Base-by-base conservation (phyloP, 2,797 vertebrate species). In the Morelia viridis region DNA sequence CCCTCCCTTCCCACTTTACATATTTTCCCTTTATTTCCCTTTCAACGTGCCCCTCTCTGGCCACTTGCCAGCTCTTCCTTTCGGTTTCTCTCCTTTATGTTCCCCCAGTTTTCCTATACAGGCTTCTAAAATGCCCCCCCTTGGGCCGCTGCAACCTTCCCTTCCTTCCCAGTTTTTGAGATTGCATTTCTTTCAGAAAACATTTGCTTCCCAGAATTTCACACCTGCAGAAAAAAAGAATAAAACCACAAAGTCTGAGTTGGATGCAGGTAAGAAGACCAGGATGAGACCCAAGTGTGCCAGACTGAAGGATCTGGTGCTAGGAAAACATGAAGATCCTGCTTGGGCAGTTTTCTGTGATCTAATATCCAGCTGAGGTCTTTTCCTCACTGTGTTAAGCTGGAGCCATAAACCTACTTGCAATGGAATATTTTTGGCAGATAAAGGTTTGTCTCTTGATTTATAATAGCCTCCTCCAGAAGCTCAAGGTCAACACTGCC, bases 71-170 rank as follows among this genome's bases (percentile, higher is more conserved):
- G 7, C 12, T 1, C 13, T 84, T 19, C 2, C 24, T 46, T 64
- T 22, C 1, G 13, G 17, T 46, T 26, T 26, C 50, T 31, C 87
- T 88, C 61, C 13, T 28, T 17, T 19, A 65, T 87, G 19, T 58
- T 50, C 22, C 9, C 71, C 53, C 60, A 17, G 46, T 31, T 57
- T 22, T 41, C 89, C 91, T 31, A 94, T 95, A 94, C 96, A 85
- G 26, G 94, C 60, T 85, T 85, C 35, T 71, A 80, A 85, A 58
- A 68, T 17, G 2, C 61, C 26, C 58, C 11, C 26, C 56, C 46
- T 64, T 31, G 71, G 46, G 22, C 35, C 46, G 19, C 35, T 3
- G 1, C 19, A 24, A 80, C 8, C 22, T 46, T 24, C 71, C 9
- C 3, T 53, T 50, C 10, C 26, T 85, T 53, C 56, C 26, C 35